Evolutionary conservation across 1,140 invertebrate genomes (phyloP).

Genomic region (Chlorops oryzae): DNA sequence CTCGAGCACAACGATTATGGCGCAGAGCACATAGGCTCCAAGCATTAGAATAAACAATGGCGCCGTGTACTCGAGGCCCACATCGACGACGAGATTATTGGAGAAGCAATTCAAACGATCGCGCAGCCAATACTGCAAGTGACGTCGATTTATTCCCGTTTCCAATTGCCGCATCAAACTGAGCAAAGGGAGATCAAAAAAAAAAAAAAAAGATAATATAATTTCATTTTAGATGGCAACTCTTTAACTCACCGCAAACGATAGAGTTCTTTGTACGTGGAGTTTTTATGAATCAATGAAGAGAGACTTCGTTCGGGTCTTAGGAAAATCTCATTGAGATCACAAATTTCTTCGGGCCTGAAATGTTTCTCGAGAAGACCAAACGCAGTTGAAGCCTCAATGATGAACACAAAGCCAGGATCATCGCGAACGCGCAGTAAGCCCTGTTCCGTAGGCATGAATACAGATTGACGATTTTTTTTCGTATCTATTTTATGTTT

Average conservation of each 20-base stretch:
- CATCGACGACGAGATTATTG: conserved; percentile 36
- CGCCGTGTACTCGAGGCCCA: conserved; percentile 43
- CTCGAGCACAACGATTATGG: conserved; percentile 18
- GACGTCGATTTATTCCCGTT: conserved; percentile 29
- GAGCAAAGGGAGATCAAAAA: background rate
- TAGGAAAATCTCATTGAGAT: conserved; percentile 33
- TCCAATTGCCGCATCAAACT: conserved; percentile 29
- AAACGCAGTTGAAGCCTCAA: conserved; percentile 29
- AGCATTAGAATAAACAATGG: conserved; percentile 31
- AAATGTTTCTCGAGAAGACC: conserved; percentile 27
- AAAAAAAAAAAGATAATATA: background rate
- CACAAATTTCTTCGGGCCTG: conserved; percentile 38
- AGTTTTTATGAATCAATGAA: conserved; percentile 19
- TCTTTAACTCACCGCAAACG: conserved; percentile 14
- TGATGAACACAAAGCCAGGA: conserved; percentile 33
- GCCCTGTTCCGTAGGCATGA: conserved; percentile 26
- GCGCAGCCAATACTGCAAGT: conserved; percentile 27
- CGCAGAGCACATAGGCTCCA: conserved; percentile 21
- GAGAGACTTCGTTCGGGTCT: conserved; percentile 22
- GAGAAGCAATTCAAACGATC: conserved; percentile 29
- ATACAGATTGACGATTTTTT: conserved; percentile 21
- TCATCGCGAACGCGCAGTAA: conserved; percentile 24
- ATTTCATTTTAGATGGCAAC: background rate
- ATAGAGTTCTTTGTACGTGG: conserved; percentile 29
- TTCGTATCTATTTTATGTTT: conserved; percentile 29